Conservation (phyloP, 1,140 invertebrate species). For the Pachyrhynchus sulphureomaculatus region DNA sequence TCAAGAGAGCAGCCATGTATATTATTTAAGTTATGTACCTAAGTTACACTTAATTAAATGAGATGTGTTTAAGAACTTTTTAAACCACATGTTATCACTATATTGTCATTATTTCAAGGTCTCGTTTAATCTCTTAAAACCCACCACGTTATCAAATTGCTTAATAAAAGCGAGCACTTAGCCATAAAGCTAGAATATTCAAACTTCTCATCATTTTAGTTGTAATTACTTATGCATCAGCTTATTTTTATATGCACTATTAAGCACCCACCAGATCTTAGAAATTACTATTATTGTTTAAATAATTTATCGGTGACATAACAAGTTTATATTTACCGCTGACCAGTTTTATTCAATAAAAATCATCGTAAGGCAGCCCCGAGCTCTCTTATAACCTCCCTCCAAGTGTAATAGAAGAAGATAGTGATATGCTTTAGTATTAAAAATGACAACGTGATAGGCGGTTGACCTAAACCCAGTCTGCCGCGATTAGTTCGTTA, state of each 20-base stretch:
- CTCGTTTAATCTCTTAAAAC: background rate
- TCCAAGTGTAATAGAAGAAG: background rate
- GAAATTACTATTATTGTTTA: constrained; percentile 7
- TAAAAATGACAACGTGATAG: background rate
- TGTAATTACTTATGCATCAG: background rate
- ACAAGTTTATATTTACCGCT: constrained; percentile 22
- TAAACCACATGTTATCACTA: background rate
- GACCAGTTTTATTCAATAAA: background rate
- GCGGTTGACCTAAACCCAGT: background rate
- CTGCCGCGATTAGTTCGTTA: background rate
- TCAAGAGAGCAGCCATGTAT: too few relatives aligned
- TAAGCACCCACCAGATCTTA: constrained; percentile 1
- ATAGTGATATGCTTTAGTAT: background rate
- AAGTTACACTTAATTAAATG: too few relatives aligned
- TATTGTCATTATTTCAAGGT: background rate
- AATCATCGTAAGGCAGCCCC: background rate
- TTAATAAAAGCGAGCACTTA: background rate
- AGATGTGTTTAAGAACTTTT: too few relatives aligned
- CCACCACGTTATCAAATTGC: background rate
- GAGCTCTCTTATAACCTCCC: background rate
- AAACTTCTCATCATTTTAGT: background rate
- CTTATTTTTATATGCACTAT: constrained; percentile 1
- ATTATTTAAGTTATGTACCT: background rate
- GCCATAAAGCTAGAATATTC: too few relatives aligned
- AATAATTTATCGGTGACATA: constrained; percentile 21